Evolutionary conservation across 2,888 invertebrate species (phyloP).

Genomic region (Mythimna lalbum): DNA sequence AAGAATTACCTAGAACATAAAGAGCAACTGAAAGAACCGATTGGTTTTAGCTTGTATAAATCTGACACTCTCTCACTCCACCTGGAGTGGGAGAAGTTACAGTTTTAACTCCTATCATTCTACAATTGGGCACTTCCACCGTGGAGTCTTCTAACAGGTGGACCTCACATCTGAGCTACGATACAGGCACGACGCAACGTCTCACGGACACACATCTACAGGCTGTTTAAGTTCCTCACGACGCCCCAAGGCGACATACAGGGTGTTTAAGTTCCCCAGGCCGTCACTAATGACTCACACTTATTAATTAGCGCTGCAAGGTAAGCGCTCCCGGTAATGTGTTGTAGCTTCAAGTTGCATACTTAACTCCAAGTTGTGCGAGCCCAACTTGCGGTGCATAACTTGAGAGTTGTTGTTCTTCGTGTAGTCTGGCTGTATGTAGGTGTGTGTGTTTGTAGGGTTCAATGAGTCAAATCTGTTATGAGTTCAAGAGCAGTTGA

Average conservation of each 20-base stretch:
- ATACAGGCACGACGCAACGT: neutral
- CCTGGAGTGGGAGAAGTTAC: too few species aligned
- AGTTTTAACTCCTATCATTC: too few species aligned
- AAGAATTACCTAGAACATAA: too few species aligned
- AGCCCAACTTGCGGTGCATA: conserved; percentile 14
- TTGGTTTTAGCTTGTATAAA: too few species aligned
- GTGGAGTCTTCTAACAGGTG: neutral
- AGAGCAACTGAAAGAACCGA: too few species aligned
- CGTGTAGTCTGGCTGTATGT: neutral
- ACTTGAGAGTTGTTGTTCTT: conserved; percentile 3
- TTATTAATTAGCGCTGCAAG: conserved; percentile 35
- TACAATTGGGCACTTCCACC: too few species aligned
- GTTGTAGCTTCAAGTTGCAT: conserved; percentile 28
- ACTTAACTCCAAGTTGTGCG: conserved; percentile 30
- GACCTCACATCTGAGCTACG: neutral
- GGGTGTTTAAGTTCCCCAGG: conserved; percentile 3
- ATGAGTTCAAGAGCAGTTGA: neutral
- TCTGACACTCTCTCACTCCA: too few species aligned
- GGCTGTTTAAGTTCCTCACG: neutral
- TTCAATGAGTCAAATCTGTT: neutral
- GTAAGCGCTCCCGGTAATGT: conserved; percentile 40
- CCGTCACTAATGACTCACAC: conserved; percentile 32
- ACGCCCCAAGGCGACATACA: conserved; percentile 9
- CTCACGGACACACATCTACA: neutral
- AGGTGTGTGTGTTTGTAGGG: conserved; percentile 5